Conservation (phyloP, 2,888 invertebrate species). For the Sussaba pulchella region DNA sequence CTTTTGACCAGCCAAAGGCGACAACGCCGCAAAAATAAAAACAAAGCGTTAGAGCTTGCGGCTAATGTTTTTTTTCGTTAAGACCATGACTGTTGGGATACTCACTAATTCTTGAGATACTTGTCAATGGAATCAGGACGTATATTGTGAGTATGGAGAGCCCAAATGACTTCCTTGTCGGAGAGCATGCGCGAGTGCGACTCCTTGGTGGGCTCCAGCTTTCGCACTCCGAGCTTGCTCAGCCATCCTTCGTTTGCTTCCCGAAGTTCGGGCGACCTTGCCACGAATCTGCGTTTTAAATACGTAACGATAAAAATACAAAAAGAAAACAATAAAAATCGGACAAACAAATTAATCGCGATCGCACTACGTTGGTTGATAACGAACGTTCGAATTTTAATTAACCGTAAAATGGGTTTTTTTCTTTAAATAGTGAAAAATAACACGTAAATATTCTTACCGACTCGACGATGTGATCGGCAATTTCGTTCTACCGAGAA, state of each 20-base stretch:
- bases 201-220: conserved; percentile 97
- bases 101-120: conserved; percentile 97
- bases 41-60: not conserved
- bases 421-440: no score
- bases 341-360: not conserved
- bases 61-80: conserved; percentile 26
- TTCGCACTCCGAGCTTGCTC: conserved; percentile 94
- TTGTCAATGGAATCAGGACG: conserved; percentile 94
- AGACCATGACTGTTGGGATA: conserved; percentile 72
- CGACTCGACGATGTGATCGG: conserved; percentile 73
- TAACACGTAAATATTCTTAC: conserved; percentile 63
- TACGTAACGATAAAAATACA: not conserved
- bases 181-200: conserved; percentile 98
- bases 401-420: no score
- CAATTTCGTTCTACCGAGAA: conserved; percentile 76
- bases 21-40: no score
- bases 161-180: conserved; percentile 98
- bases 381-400: not conserved
- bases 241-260: conserved; percentile 91
- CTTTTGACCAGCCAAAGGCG: no score
- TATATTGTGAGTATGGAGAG: conserved; percentile 97
- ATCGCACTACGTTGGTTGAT: not conserved
- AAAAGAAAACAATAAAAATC: not conserved
- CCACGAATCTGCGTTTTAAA: conserved; percentile 76
- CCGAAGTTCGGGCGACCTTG: conserved; percentile 80